These are phyloP conservation scores for Rhyacophila evoluta DNA, from an alignment of 2,888 invertebrate species.

Conservation along the genomic window DNA sequence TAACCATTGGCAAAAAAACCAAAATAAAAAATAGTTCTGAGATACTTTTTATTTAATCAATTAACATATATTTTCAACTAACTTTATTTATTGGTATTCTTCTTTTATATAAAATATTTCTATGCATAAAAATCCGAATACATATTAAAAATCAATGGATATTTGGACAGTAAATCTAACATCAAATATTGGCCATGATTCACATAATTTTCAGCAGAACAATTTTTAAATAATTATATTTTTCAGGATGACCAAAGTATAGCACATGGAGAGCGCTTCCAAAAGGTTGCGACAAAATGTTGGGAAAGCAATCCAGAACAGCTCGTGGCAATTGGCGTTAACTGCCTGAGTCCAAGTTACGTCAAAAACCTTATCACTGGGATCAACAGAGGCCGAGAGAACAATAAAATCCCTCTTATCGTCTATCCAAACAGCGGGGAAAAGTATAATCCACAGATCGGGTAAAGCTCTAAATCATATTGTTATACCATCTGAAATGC, in stretches of 20 bases:
- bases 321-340: constrained; percentile 88
- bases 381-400: constrained; percentile 67
- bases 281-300: constrained; percentile 77
- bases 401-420: constrained; percentile 77
- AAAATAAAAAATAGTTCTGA: too few relatives aligned
- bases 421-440: constrained; percentile 96
- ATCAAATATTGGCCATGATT: too few relatives aligned
- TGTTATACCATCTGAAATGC: background rate
- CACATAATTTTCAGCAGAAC: background rate
- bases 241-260: constrained; percentile 70
- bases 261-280: constrained; percentile 85
- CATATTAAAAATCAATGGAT: too few relatives aligned
- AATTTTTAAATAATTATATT: background rate
- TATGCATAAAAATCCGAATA: too few relatives aligned
- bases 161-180: too few relatives aligned
- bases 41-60: too few relatives aligned
- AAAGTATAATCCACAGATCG: constrained; percentile 77
- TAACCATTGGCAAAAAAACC: too few relatives aligned
- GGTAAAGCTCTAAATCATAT: constrained; percentile 63
- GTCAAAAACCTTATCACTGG: constrained; percentile 65
- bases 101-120: too few relatives aligned
- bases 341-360: constrained; percentile 78
- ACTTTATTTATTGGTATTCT: too few relatives aligned
- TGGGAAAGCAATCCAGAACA: constrained; percentile 78
- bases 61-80: too few relatives aligned